Base-by-base conservation (phyloP, 2,888 invertebrate genomes). In the Thumatha senex region DNA sequence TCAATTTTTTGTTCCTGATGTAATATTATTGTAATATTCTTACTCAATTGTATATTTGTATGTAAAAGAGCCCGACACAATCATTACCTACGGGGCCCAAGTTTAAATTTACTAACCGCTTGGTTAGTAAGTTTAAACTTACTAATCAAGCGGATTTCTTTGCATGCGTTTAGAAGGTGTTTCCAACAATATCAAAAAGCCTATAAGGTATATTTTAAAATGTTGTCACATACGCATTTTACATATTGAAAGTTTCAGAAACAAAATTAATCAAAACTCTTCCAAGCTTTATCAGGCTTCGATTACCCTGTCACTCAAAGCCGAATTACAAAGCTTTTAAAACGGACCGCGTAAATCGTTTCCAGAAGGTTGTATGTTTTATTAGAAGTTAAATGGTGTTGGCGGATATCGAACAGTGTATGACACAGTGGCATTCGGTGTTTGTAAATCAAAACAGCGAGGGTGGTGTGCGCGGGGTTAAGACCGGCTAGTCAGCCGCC, bases 401-500 rank as follows among this genome's bases (percentile, higher is more conserved):
- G 52, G 61, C 60, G 61, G 56, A 70, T 70, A 70, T 72, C 63
- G 68, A 71, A 68, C 70, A 69, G 59, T 69, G 70, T 67, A 72
- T 68, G 68, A 63, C 72, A 72, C 61, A 70, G 66, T 64, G 63
- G 66, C 66, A 66, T 24, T 67, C 66, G 66, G 73, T 78, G 79
- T 78, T 78, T 78, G 74, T 78, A 74, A 76, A 76, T 72, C 72
- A 74, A 73, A 76, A 74, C 66, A 69, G 73, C 65, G 70, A 58
- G 67, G 68, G 67, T 49, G 70, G 67, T 33, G 58, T 54, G 70
- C 62, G 70, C 63, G 71, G 72, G 77, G 76, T 63, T 64, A 48
- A 40, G 50, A 58, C 60, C 78, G 58, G 63, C 70, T 72, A 89
- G 89, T 89, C 82, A 74, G 80, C 80, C 83, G 82, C 80, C 73